Evolutionary conservation across 2,113 vertebrate species (phyloP).

Genomic region (Anguilla rostrata): DNA sequence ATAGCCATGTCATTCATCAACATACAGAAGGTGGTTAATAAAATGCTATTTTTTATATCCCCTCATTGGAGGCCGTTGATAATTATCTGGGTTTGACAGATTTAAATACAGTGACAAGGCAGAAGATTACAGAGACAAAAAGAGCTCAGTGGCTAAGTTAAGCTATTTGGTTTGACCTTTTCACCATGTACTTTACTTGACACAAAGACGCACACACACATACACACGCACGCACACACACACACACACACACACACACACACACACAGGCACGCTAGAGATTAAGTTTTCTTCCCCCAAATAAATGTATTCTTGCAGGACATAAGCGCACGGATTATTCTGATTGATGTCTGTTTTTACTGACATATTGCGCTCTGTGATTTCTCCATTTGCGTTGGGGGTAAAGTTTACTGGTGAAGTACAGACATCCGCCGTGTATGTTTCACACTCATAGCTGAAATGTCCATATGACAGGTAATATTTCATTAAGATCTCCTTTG

Average conservation of each 20-base stretch:
- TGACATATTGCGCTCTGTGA: not conserved
- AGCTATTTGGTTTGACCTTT: slow-evolving; percentile 18
- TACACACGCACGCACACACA: too few species aligned
- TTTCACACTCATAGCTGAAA: not conserved
- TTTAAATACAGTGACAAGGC: not conserved
- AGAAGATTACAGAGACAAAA: slow-evolving; percentile 8
- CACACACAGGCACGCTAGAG: not conserved
- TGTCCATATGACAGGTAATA: not conserved
- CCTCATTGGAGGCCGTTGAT: slow-evolving; percentile 14
- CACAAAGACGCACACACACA: not conserved
- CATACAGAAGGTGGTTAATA: not conserved
- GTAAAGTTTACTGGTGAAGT: not conserved
- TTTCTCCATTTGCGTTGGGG: not conserved
- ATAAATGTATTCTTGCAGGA: not conserved
- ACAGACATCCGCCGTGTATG: not conserved
- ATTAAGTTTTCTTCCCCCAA: not conserved
- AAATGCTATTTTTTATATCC: slow-evolving; percentile 8
- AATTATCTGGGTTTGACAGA: slow-evolving; percentile 12
- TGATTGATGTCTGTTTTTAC: not conserved
- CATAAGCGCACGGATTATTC: not conserved
- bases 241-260: too few species aligned
- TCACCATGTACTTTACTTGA: slow-evolving; percentile 1
- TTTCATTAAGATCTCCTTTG: not conserved
- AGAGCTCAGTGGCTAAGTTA: not conserved
- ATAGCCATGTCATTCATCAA: slow-evolving; percentile 18